Evolutionary conservation across 2,888 invertebrate species (phyloP), one percentile per base, ranked within the genome.

Genomic region (Euplexia lucipara): DNA sequence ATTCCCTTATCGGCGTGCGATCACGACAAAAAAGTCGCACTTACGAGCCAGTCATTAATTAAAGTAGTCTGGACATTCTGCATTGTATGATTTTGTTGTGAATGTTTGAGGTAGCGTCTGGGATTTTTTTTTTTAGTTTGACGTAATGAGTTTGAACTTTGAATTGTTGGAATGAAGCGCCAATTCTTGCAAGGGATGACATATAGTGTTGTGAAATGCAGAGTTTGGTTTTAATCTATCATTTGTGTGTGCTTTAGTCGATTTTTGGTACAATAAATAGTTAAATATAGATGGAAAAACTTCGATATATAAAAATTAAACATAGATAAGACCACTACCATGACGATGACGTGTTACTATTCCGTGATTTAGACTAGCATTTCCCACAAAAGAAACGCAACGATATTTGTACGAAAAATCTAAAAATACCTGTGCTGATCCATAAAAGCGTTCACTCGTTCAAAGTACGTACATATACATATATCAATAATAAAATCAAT

Each of bases 41-140:
- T 89, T 90, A 88, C 87, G 86, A 83, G 79, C 86, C 82, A 84
- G 88, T 91, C 93, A 95, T 95, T 94, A 92, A 93, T 94, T 92
- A 91, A n/a, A 88, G 83, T 85, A 84, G 85, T 75, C 70, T 57
- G 66, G 81, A 69, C 73, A 59, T 70, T 51, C 45, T 39, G 61
- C 61, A 51, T 64, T 32, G 61, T 69, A 58, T 54, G 60, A 70
- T 79, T 75, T 48, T 64, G 69, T 74, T 73, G 61, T 61, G 62
- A 59, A 70, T 76, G 59, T 75, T 68, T 49, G 48, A 79, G 62
- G 70, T 51, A 56, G 61, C 53, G 70, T 70, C 66, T 81, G 68
- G 63, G 54, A 45, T 51, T 32, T 49, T 70, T 69, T 70, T 81
- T 65, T 60, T 45, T 39, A 44, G 39, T 63, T 34, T 70, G 53